phyloP scores from a whole-genome alignment of 1,140 invertebrate species.

The Cyphomyrmex costatus region DNA sequence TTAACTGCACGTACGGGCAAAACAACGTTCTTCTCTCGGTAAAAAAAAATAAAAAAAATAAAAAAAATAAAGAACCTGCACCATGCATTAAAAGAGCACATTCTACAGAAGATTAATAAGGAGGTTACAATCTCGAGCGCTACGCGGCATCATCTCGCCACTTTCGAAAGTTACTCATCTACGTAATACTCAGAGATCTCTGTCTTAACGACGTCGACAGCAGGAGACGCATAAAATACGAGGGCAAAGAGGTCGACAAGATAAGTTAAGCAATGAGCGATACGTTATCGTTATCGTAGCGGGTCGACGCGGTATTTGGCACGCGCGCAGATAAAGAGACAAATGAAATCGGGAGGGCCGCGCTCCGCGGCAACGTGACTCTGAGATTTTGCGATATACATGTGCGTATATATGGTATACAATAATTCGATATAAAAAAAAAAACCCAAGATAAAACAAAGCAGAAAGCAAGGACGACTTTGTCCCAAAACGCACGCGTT shows the following conservation, averaged over 20 bases:
- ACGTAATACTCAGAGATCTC: constrained; percentile 51
- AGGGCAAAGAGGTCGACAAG: constrained; percentile 75
- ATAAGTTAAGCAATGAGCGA: constrained; percentile 78
- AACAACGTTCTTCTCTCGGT: not conserved
- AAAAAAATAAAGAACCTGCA: not conserved
- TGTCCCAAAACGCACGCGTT: not conserved
- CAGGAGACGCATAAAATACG: constrained; percentile 58
- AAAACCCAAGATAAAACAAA: not conserved
- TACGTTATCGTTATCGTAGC: constrained; percentile 77
- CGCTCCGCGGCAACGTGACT: not conserved
- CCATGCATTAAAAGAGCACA: not conserved
- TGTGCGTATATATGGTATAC: not conserved
- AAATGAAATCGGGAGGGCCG: constrained; percentile 62
- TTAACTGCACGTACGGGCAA: not conserved
- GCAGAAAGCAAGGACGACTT: not conserved
- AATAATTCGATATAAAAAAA: not conserved
- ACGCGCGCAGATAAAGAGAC: constrained; percentile 73
- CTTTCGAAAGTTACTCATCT: constrained; percentile 42
- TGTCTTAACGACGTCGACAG: constrained; percentile 39
- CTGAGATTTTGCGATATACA: constrained; percentile 30
- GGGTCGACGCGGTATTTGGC: constrained; percentile 70
- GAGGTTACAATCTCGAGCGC: not conserved
- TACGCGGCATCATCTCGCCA: not conserved
- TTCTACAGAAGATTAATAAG: constrained; percentile 12
- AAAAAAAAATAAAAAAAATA: no score